Percentiles rank a stretch among this genome's conserved stretches.
phyloP scores from a whole-genome alignment of 2,888 invertebrate genomes.

The Acrobasis suavella region DNA sequence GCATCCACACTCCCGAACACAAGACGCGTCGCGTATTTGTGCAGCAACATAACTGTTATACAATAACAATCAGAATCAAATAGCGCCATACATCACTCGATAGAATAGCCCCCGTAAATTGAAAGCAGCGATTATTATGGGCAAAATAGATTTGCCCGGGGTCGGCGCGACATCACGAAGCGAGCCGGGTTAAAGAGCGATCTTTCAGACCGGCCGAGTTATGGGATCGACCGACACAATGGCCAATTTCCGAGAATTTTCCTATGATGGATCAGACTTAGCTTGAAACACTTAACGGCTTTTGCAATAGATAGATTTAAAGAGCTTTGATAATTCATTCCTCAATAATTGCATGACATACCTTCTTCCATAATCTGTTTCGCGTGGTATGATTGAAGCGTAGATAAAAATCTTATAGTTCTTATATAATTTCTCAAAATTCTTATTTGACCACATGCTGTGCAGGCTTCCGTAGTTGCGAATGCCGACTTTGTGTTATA shows the following conservation, averaged over 20 bases:
- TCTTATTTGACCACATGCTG: too few species aligned
- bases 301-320: constrained; percentile 45
- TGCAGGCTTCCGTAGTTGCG: too few species aligned
- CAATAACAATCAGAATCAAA: constrained; percentile 47
- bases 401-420: too few species aligned
- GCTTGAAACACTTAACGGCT: constrained; percentile 57
- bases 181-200: constrained; percentile 73
- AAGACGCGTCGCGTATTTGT: constrained; percentile 25
- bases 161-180: constrained; percentile 78
- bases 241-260: constrained; percentile 74
- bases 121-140: constrained; percentile 78
- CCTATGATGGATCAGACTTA: constrained; percentile 66
- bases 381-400: too few species aligned
- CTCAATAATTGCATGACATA: constrained; percentile 2
- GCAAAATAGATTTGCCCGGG: constrained; percentile 72
- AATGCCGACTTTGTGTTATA: too few species aligned
- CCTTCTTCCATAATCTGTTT: not conserved
- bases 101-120: constrained; percentile 75
- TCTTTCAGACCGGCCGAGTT: constrained; percentile 67
- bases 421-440: too few species aligned
- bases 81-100: constrained; percentile 57
- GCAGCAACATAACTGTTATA: constrained; percentile 25
- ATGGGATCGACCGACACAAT: constrained; percentile 73
- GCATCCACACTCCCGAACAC: too few species aligned
- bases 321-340: constrained; percentile 20